Conservation (phyloP, 2,888 invertebrate species). For the Megamerina dolium region DNA sequence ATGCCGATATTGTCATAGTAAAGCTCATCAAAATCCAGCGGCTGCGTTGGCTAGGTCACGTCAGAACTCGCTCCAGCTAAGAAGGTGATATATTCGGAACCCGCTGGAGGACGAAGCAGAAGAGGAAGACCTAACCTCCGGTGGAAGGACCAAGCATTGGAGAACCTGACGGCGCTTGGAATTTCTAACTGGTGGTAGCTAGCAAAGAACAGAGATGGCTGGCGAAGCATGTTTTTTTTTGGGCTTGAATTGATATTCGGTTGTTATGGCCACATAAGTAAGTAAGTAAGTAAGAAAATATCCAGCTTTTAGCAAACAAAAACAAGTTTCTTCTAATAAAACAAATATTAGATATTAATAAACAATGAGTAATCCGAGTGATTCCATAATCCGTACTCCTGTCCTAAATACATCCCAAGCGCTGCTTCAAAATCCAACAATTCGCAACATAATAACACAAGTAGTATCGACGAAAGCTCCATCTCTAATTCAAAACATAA, state of each 20-base stretch:
- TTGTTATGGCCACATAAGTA: not conserved
- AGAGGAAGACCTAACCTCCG: not conserved
- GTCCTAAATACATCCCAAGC: too few relatives aligned
- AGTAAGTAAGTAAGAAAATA: not conserved
- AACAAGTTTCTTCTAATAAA: too few relatives aligned
- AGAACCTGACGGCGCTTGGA: not conserved
- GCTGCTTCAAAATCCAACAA: too few relatives aligned
- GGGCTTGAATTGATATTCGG: not conserved
- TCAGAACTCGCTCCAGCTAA: not conserved
- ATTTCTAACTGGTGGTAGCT: not conserved
- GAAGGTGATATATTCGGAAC: not conserved
- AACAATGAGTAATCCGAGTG: too few relatives aligned
- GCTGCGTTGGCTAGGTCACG: not conserved
- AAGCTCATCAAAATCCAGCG: not conserved
- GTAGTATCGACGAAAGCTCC: too few relatives aligned
- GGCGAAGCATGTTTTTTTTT: not conserved
- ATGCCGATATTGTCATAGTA: not conserved
- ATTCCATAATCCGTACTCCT: too few relatives aligned
- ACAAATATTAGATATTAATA: too few relatives aligned
- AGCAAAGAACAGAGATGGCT: not conserved
- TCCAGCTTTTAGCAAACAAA: too few relatives aligned
- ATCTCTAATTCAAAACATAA: too few relatives aligned
- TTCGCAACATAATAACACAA: too few relatives aligned
- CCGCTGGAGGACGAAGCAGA: not conserved
- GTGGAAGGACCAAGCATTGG: not conserved